phyloP scores from a whole-genome alignment of 1,140 invertebrate species.

The Drosophila ficusphila region DNA sequence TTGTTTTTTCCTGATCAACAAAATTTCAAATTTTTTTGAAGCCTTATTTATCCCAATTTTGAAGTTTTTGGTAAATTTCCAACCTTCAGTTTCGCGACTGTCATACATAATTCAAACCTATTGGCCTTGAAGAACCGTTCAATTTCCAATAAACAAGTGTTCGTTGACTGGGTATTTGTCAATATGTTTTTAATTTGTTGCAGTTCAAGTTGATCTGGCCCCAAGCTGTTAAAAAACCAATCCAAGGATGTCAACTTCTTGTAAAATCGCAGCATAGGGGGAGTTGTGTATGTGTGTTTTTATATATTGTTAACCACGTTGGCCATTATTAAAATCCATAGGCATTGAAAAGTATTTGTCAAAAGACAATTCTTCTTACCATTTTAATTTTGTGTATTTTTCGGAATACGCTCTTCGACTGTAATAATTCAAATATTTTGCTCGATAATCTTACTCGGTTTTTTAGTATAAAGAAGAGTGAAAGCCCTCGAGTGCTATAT shows the following conservation, averaged over 20 bases:
- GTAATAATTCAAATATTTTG: too few relatives aligned
- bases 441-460: not conserved
- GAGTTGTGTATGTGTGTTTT: not conserved
- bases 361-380: too few relatives aligned
- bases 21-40: too few relatives aligned
- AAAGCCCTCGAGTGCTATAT: not conserved
- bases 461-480: not conserved
- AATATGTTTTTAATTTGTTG: constrained; percentile 58
- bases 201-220: constrained; percentile 15
- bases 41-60: too few relatives aligned
- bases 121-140: constrained; percentile 24
- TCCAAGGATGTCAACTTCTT: constrained; percentile 81
- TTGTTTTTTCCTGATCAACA: too few relatives aligned
- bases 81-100: constrained; percentile 43
- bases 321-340: not conserved
- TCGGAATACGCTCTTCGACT: too few relatives aligned
- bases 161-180: constrained; percentile 32
- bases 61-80: not conserved
- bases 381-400: not conserved
- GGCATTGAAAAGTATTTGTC: too few relatives aligned
- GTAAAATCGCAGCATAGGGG: constrained; percentile 3
- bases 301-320: not conserved
- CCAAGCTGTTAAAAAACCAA: constrained; percentile 47
- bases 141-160: constrained; percentile 5
- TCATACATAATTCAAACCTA: constrained; percentile 63